Evolutionary conservation across 2,888 invertebrate species (phyloP).

Genomic region (Theretra japonica): DNA sequence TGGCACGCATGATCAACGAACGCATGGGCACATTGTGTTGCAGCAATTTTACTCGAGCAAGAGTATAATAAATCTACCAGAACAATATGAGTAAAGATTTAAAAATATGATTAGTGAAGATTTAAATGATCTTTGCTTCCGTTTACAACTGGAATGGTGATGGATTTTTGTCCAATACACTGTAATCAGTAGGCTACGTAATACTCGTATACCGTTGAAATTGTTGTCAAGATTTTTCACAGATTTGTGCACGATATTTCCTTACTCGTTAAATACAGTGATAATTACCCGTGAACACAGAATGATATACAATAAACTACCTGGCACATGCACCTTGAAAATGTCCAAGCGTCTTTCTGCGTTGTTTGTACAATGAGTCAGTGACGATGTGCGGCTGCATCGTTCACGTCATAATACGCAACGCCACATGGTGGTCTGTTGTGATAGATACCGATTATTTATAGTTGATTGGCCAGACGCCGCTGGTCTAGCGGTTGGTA

Average conservation of each 20-base stretch:
- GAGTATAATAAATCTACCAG: neutral
- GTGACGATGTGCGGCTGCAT: neutral
- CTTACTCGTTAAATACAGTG: too few species aligned
- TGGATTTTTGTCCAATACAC: too few species aligned
- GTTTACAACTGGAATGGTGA: too few species aligned
- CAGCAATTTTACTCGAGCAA: too few species aligned
- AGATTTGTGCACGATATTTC: too few species aligned
- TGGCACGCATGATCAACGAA: neutral
- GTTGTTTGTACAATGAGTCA: conserved; percentile 15
- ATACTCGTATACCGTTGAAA: too few species aligned
- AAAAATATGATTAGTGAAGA: neutral
- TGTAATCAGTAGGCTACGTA: too few species aligned
- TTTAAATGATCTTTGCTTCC: too few species aligned
- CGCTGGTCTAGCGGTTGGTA: neutral
- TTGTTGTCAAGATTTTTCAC: too few species aligned
- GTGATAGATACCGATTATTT: conserved; percentile 6
- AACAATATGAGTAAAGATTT: neutral
- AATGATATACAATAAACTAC: neutral
- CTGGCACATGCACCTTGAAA: conserved; percentile 14
- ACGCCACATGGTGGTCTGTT: conserved; percentile 7
- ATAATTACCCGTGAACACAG: neutral
- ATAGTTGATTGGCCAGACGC: conserved; percentile 3
- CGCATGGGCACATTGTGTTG: neutral
- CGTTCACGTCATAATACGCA: conserved; percentile 1
- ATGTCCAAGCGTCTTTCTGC: neutral